Evolutionary conservation across 2,797 vertebrate genomes (phyloP), one percentile per base, ranked within the genome.

Genomic region (Neomorphus geoffroyi): DNA sequence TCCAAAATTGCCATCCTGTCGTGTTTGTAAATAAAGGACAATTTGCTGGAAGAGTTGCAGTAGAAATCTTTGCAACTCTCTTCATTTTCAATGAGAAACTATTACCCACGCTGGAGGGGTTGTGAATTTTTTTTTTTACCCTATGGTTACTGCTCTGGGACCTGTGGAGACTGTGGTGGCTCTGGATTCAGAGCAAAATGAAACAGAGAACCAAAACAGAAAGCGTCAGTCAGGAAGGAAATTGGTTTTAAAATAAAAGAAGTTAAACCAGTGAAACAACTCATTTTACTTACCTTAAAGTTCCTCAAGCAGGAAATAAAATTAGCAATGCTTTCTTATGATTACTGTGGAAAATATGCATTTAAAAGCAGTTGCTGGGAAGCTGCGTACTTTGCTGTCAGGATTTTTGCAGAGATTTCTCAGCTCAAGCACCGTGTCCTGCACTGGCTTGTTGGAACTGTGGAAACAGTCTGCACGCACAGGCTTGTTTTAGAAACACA

Each of bases 401-500:
- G 5, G 32, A 24, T 35, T 33, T 67, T 58, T 77, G 51, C 41
- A 28, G 50, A n/a, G 41, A 10, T 92, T 69, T 67, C n/a, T 69
- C 43, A 71, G 18, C 32, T 83, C 30, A 46, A 2, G 24, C 45
- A 9, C 32, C 7, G 13, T 18, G 41, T 71, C 18, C 18, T 80
- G 56, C 22, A 5, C 3, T 33, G 48, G 3, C 11, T 56, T 18
- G 5, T 37, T 50, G 57, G 26, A 67, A 18, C 45, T 37, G 26
- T 32, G 33, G 18, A 27, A 66, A 48, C 4, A 35, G 43, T 62
- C 2, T 45, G 28, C 9, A 3, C 4, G 43, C 2, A 5, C 2
- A 9, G 3, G 0, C 16, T 69, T 1, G 0, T 15, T 65, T 7
- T 41, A 32, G 26, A 46, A 62, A 24, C 7, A 50, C 7, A n/a